Evolutionary conservation across 2,113 vertebrate species (phyloP).

Genomic region (Felis catus): F.catus_Fca126_mat1.0 CM031411.1:6309501-6310000

Average conservation of each 20-base stretch:
- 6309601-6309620: neutral
- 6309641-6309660: neutral
- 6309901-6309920: neutral
- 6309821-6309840: neutral
- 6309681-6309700: neutral
- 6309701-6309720: neutral
- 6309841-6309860: neutral
- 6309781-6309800: neutral
- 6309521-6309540: neutral
- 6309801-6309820: neutral
- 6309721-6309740: neutral
- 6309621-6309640: neutral
- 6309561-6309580: neutral
- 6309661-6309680: neutral
- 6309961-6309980: neutral
- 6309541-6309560: neutral
- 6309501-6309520: neutral
- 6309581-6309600: neutral
- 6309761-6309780: neutral
- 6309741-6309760: neutral
- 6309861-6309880: neutral
- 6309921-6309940: neutral
- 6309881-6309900: neutral
- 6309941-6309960: neutral
- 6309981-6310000: neutral